Percentiles rank a stretch among this genome's conserved stretches.
Conservation (phyloP, 2,797 vertebrate genomes). For the Acanthurus leucopareius region DNA sequence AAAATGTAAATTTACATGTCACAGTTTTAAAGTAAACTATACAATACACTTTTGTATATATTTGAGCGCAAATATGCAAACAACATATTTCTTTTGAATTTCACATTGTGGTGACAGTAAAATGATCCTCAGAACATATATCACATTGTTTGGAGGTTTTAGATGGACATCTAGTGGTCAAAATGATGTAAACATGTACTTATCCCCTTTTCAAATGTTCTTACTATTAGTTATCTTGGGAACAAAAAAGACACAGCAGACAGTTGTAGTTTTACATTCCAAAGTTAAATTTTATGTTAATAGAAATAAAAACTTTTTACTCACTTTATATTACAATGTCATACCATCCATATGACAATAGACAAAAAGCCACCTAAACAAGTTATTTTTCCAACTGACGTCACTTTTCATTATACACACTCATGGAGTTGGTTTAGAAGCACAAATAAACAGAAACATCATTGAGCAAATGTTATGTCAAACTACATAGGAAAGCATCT, state of each 20-base stretch:
- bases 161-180: slow-evolving; percentile 75
- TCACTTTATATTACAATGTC: slow-evolving; percentile 79
- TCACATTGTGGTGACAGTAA: not conserved
- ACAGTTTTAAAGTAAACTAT: not conserved
- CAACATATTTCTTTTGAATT: not conserved
- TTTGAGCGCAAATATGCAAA: too few relatives aligned
- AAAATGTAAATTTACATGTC: not conserved
- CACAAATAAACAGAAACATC: slow-evolving; percentile 69
- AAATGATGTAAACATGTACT: slow-evolving; percentile 4
- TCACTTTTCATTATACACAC: slow-evolving; percentile 69
- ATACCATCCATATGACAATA: slow-evolving; percentile 70
- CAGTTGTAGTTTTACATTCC: slow-evolving; percentile 75
- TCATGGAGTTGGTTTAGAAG: slow-evolving; percentile 71
- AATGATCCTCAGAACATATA: not conserved
- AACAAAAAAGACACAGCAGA: slow-evolving; percentile 36
- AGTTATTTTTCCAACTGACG: slow-evolving; percentile 53
- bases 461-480: slow-evolving; percentile 61
- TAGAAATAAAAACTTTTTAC: slow-evolving; percentile 78
- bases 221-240: not conserved
- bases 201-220: not conserved
- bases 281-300: slow-evolving; percentile 85
- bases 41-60: too few relatives aligned
- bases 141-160: not conserved
- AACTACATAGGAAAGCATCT: slow-evolving; percentile 67
- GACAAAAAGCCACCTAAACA: slow-evolving; percentile 64